phyloP scores from a whole-genome alignment of 2,888 invertebrate genomes.

The Agrotis ipsilon region DNA sequence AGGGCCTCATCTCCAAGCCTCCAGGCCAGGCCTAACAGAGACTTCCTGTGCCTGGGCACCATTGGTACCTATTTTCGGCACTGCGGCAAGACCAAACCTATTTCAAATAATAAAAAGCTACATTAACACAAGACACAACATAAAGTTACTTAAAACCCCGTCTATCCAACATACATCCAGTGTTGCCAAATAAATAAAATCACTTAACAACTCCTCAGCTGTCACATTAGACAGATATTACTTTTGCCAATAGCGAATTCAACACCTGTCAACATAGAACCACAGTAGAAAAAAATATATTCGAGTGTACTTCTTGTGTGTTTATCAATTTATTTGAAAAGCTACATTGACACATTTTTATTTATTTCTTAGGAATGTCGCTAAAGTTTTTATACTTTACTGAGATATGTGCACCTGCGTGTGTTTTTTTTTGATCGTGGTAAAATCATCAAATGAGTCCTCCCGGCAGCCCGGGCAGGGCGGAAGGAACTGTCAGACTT shows the following conservation, averaged over 20 bases:
- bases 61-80: too few relatives aligned
- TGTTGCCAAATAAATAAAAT: slow-evolving; percentile 23
- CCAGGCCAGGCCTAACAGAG: too few relatives aligned
- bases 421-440: too few relatives aligned
- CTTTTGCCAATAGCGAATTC: slow-evolving; percentile 4
- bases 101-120: too few relatives aligned
- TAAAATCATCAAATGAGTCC: too few relatives aligned
- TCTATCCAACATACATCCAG: neutral
- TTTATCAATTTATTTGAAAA: slow-evolving; percentile 31
- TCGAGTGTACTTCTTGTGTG: slow-evolving; percentile 3
- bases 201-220: slow-evolving; percentile 16
- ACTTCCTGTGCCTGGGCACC: too few relatives aligned
- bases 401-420: too few relatives aligned
- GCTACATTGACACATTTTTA: slow-evolving; percentile 14
- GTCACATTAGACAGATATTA: slow-evolving; percentile 36
- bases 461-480: too few relatives aligned
- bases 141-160: neutral
- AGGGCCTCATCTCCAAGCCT: too few relatives aligned
- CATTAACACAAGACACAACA: neutral
- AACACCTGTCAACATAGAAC: slow-evolving; percentile 11
- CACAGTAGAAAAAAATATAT: slow-evolving; percentile 23
- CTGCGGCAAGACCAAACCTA: too few relatives aligned
- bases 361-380: slow-evolving; percentile 22
- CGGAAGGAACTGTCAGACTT: too few relatives aligned
- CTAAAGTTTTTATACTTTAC: too few relatives aligned